These are phyloP conservation scores for Potorous gilbertii DNA, from an alignment of 2,797 vertebrate species.

Conservation along the genomic window DNA sequence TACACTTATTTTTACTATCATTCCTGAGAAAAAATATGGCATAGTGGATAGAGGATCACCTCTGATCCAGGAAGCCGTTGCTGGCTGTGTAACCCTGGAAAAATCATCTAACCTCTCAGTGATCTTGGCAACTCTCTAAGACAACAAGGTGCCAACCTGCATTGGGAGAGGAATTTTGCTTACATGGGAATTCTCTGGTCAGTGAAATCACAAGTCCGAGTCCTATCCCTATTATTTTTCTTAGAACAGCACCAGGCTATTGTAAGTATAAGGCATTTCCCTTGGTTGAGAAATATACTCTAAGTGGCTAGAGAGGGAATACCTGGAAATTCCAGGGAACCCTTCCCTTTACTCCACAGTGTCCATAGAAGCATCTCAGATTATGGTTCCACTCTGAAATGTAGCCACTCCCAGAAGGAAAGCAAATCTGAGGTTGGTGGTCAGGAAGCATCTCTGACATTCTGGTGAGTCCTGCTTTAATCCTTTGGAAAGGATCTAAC, in stretches of 20 bases:
- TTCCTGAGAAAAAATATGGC: background rate
- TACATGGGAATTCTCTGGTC: background rate
- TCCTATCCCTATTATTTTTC: background rate
- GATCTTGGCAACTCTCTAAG: background rate
- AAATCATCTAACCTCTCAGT: background rate
- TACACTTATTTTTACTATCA: background rate
- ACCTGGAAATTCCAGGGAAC: background rate
- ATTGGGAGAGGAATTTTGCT: background rate
- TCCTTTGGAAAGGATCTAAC: background rate
- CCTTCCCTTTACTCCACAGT: background rate
- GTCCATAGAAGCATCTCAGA: background rate
- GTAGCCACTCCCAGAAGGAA: background rate
- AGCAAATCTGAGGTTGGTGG: background rate
- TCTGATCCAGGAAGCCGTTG: background rate
- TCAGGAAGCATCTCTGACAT: background rate
- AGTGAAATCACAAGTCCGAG: background rate
- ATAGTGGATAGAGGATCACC: background rate
- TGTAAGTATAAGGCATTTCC: background rate
- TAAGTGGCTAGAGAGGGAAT: background rate
- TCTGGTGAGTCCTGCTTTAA: background rate
- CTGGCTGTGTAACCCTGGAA: background rate
- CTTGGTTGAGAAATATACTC: background rate
- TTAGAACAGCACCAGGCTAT: background rate
- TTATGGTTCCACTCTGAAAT: background rate
- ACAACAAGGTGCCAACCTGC: background rate